Evolutionary conservation across 2,113 vertebrate species (phyloP), one percentile per base, ranked within the genome.

Genomic region (Todiramphus chloris): DNA sequence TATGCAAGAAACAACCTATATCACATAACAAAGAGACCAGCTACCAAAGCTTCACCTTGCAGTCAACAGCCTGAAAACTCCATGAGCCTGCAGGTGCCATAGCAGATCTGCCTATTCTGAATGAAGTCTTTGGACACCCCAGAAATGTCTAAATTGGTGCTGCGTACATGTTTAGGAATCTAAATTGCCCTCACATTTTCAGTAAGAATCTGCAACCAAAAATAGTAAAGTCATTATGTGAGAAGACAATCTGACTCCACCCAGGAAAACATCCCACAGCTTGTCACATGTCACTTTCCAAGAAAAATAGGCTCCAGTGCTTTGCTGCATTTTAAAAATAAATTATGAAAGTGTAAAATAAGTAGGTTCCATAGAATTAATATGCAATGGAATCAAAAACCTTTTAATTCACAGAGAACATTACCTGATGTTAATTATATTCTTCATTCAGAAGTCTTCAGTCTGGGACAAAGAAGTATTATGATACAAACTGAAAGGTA

Each of bases 261-360:
- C 18, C 7, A 81, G 46, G 31, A 88, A 46, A 94, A 87, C 66
- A 67, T 84, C 83, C 76, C 91, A 94, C 83, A 87, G 43, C 28
- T 81, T 87, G 76, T 83, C 77, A 89, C 35, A 89, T 11, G 2
- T 94, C 87, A 74, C 11, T 84, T 93, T 72, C 35, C 13, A 25
- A 87, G 83, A 94, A 95, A 60, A 93, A 81, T 55, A 92, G 86
- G 21, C 37, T 81, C 50, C 31, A 80, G 63, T 58, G 37, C 50
- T 70, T 70, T 93, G 76, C 51, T 1, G 16, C 14, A 56, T 56
- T 75, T 95, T 87, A 94, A 95, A 95, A 92, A 94, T 84, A 87
- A 75, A 72, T 56, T 53, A 35, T 8, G 7, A 50, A 89, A 92
- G 23, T 70, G 46, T 59, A 94, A 80, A 63, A 17, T 50, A 93